Evolutionary conservation across 2,888 invertebrate genomes (phyloP).

Genomic region (Dasypogon diadema): DNA sequence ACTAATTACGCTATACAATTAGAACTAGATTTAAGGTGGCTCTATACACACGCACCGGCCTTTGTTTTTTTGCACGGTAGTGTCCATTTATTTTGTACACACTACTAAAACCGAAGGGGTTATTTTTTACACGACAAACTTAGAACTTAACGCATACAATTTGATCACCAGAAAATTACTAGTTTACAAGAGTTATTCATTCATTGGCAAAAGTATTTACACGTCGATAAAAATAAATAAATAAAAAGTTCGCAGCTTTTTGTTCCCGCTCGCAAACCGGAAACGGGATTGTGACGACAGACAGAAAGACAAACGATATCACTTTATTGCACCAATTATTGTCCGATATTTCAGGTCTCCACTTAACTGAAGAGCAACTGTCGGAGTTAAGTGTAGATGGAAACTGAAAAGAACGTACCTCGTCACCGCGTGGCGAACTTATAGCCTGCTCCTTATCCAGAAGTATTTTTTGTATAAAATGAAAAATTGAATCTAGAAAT

Average conservation of each 20-base stretch:
- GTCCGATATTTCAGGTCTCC: conserved; percentile 53
- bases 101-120: not conserved
- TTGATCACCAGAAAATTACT: conserved; percentile 34
- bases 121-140: conserved; percentile 18
- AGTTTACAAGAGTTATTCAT: conserved; percentile 8
- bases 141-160: conserved; percentile 20
- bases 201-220: not conserved
- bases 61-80: conserved; percentile 14
- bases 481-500: conserved; percentile 59
- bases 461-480: conserved; percentile 1
- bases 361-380: not conserved
- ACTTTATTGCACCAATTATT: conserved; percentile 55
- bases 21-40: conserved; percentile 32
- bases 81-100: conserved; percentile 28
- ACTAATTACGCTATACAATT: conserved; percentile 46
- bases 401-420: not conserved
- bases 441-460: not conserved
- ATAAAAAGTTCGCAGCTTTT: not conserved
- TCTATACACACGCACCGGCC: conserved; percentile 19
- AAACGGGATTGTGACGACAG: not conserved
- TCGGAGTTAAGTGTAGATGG: not conserved
- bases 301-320: conserved; percentile 25
- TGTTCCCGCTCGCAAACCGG: not conserved
- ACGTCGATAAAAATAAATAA: not conserved
- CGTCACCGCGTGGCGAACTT: not conserved